phyloP scores from a whole-genome alignment of 2,113 vertebrate species.

The Equus przewalskii region DNA sequence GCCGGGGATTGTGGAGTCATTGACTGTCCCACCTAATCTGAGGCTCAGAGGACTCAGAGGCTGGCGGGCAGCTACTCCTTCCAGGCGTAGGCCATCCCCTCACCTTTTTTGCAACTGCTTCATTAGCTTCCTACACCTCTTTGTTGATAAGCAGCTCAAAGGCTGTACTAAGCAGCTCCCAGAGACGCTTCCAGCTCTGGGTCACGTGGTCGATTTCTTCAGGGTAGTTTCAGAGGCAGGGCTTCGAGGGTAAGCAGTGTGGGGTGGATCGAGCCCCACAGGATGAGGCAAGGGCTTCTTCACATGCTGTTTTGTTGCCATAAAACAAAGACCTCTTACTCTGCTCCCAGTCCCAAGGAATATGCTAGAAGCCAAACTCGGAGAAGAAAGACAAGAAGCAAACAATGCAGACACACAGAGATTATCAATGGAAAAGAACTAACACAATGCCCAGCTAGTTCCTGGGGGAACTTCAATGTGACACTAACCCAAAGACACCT shows the following conservation, averaged over 20 bases:
- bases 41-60: background rate
- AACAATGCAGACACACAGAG: background rate
- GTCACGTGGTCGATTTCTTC: background rate
- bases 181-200: background rate
- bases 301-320: fast-evolving
- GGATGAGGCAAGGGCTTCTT: background rate
- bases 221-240: background rate
- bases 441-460: background rate
- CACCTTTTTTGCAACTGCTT: background rate
- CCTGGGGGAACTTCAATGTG: background rate
- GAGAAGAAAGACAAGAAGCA: background rate
- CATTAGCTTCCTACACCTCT: background rate
- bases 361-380: background rate
- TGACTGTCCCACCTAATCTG: background rate
- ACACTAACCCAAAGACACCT: background rate
- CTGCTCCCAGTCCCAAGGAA: background rate
- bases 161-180: background rate
- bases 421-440: background rate
- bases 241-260: background rate
- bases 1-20: fast-evolving
- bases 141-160: background rate
- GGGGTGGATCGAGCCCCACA: background rate
- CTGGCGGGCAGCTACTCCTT: background rate
- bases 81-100: fast-evolving
- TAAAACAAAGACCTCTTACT: background rate